Evolutionary conservation across 1,140 invertebrate species (phyloP), one percentile per base, ranked within the genome.

Genomic region (Aplysia californica): DNA sequence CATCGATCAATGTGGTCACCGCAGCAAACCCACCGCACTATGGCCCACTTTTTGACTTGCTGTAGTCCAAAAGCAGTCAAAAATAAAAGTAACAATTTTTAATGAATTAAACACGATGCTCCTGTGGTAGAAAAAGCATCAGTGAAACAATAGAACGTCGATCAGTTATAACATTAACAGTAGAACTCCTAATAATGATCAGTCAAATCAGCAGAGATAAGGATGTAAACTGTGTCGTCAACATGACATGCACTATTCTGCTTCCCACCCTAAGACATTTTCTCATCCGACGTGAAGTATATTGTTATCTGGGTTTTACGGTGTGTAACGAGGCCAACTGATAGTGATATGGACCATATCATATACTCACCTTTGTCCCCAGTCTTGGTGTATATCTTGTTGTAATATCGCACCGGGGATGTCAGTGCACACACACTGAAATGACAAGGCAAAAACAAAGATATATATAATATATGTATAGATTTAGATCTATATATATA

Each of bases 301-400:
- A n/a, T n/a, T n/a, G n/a, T n/a, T n/a, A n/a, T n/a, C n/a, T n/a
- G n/a, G n/a, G n/a, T n/a, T n/a, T n/a, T n/a, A n/a, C n/a, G n/a
- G n/a, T n/a, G n/a, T n/a, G n/a, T n/a, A n/a, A n/a, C n/a, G n/a
- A n/a, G n/a, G 26, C 6, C 6, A 10, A 15, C 10, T 61, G 29
- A 61, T 6, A 10, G 10, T 6, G 6, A 61, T 61, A 20, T 61
- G 15, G 10, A 61, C 15, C 6, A 61, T 26, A 20, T 26, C 58
- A 18, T 3, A 6, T 64, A 61, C 44, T 41, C 50, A 75, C 72
- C 72, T 75, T 75, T 75, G 23, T 75, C 72, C 3, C 72, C 72
- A 33, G 72, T 75, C 66, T 36, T 75, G 41, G 72, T 75, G 35
- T 75, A 75, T 26, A 75, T 66, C 39, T 75, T 75, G 18, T 50